phyloP scores from a whole-genome alignment of 2,888 invertebrate genomes.

The Trachelus troglodyta region DNA sequence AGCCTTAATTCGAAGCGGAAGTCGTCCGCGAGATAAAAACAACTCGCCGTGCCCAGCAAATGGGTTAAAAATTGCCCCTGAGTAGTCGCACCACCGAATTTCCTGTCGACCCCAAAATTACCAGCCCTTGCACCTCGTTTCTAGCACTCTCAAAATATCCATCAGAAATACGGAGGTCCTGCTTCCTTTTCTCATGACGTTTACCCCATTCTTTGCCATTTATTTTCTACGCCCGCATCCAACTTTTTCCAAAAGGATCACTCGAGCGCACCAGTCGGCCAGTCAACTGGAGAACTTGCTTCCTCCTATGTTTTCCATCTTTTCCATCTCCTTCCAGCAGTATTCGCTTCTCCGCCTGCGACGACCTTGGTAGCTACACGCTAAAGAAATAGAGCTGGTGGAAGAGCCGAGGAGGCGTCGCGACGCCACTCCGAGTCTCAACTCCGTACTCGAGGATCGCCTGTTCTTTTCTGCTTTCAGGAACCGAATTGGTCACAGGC shows the following conservation, averaged over 20 bases:
- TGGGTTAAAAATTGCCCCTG: constrained; percentile 19
- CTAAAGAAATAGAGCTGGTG: too few species aligned
- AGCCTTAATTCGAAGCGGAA: constrained; percentile 5
- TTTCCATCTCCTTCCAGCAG: too few species aligned
- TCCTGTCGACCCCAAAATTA: neutral
- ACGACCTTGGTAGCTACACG: too few species aligned
- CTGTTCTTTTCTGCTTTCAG: constrained; percentile 40
- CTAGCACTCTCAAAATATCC: neutral
- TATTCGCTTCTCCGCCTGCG: too few species aligned
- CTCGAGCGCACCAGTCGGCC: too few species aligned
- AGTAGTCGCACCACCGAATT: neutral
- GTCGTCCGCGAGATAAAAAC: constrained; percentile 1
- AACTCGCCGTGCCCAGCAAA: constrained; percentile 19
- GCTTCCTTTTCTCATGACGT: neutral
- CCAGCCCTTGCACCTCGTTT: neutral
- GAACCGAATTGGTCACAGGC: constrained; percentile 54
- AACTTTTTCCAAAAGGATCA: too few species aligned
- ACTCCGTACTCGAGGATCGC: too few species aligned
- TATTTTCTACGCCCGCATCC: too few species aligned
- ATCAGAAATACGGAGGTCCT: neutral
- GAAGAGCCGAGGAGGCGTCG: too few species aligned
- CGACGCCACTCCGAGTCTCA: too few species aligned
- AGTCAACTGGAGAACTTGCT: too few species aligned
- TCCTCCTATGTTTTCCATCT: too few species aligned
- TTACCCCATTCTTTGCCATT: neutral